Evolutionary conservation across 2,888 invertebrate genomes (phyloP).

Genomic region (Cosmopolites sordidus): DNA sequence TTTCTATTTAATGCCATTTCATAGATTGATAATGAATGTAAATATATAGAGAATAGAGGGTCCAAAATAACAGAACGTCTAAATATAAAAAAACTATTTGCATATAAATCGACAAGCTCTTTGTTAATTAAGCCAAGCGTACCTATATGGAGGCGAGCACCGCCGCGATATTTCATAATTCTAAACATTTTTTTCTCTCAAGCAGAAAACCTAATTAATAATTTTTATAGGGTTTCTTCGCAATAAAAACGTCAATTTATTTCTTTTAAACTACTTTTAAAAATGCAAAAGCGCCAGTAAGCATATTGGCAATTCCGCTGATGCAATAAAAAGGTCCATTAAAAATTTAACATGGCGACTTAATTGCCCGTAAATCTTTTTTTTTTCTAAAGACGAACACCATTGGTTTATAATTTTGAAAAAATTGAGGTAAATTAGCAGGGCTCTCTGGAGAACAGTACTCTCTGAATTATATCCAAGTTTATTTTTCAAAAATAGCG

Average conservation of each 20-base stretch:
- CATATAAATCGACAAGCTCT: not conserved
- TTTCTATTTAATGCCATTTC: too few relatives aligned
- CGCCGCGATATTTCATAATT: not conserved
- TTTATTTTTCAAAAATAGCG: too few relatives aligned
- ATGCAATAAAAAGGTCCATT: constrained; percentile 19
- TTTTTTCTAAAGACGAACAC: constrained; percentile 14
- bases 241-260: constrained; percentile 18
- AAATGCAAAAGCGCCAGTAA: constrained; percentile 18
- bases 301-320: constrained; percentile 21
- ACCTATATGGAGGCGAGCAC: not conserved
- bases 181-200: not conserved
- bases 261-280: constrained; percentile 18
- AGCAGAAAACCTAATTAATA: constrained; percentile 15
- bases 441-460: not conserved
- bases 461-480: too few relatives aligned
- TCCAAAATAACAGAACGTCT: too few relatives aligned
- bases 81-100: not conserved
- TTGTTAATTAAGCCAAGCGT: not conserved
- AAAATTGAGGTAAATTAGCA: constrained; percentile 16
- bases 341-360: constrained; percentile 19
- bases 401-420: constrained; percentile 18
- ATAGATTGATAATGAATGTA: too few relatives aligned
- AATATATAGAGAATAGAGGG: too few relatives aligned
- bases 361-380: constrained; percentile 22
- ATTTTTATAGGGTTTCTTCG: constrained; percentile 7